Percentiles rank a stretch among this genome's conserved stretches.
Conservation (phyloP, 2,113 vertebrate species). For the Tichodroma muraria region DNA sequence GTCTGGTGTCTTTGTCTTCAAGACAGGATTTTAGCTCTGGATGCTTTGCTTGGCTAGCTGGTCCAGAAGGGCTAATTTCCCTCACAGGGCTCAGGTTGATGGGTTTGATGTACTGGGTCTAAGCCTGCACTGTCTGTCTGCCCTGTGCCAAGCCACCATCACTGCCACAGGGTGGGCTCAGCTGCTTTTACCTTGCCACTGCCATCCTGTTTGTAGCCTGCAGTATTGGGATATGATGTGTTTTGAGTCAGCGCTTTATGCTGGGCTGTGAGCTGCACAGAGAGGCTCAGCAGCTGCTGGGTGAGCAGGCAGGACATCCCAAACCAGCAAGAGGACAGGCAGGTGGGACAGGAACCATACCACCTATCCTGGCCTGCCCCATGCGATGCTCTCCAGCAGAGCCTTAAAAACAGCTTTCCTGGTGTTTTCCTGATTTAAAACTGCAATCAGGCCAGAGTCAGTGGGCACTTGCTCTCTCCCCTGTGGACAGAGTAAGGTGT, state of each 20-base stretch:
- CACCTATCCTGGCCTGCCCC: neutral
- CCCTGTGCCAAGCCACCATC: neutral
- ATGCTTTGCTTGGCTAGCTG: neutral
- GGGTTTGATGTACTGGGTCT: neutral
- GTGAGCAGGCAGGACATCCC: neutral
- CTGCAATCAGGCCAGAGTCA: neutral
- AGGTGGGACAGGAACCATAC: neutral
- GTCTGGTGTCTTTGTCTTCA: neutral
- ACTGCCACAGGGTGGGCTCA: neutral
- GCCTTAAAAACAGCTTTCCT: neutral
- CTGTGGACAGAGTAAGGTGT: neutral
- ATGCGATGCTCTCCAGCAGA: neutral
- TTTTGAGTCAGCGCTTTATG: accelerated
- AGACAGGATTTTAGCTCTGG: neutral
- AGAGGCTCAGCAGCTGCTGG: neutral
- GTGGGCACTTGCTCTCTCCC: neutral
- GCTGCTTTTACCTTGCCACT: neutral
- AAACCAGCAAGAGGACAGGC: neutral
- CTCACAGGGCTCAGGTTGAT: neutral
- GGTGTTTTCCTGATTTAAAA: neutral
- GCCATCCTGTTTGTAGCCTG: neutral
- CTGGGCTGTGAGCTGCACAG: neutral
- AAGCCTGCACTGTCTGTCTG: neutral
- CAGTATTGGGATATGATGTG: neutral
- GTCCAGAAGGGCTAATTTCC: neutral